phyloP scores from a whole-genome alignment of 2,888 invertebrate species.

The Phoronis australis region DNA sequence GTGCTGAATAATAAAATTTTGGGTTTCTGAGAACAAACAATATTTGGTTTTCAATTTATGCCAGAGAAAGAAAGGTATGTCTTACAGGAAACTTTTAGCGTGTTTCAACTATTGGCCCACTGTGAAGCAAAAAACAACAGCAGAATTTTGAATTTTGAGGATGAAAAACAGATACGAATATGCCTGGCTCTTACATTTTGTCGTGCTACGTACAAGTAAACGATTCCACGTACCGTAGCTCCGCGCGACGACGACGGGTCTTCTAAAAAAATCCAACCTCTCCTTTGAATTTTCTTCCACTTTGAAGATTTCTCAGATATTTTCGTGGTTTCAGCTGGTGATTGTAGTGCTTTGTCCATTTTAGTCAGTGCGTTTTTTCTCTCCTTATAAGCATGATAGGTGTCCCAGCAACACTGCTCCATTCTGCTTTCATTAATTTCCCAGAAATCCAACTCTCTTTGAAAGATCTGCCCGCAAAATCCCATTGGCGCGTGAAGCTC shows the following conservation, averaged over 20 bases:
- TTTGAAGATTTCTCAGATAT: too few relatives aligned
- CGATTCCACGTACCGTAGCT: constrained; percentile 11
- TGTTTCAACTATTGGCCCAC: too few relatives aligned
- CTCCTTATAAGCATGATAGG: constrained; percentile 22
- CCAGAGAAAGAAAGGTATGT: too few relatives aligned
- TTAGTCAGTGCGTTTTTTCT: constrained; percentile 1
- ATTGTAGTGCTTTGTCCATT: constrained; percentile 2
- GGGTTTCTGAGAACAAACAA: too few relatives aligned
- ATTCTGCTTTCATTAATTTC: constrained; percentile 24
- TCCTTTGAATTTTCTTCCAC: constrained; percentile 1
- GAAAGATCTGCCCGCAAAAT: constrained; percentile 18
- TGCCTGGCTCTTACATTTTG: too few relatives aligned
- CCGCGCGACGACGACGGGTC: constrained; percentile 5
- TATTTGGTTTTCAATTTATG: too few relatives aligned
- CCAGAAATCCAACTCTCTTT: constrained; percentile 30
- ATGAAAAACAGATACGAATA: too few relatives aligned
- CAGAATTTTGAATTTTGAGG: too few relatives aligned
- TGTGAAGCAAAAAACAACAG: too few relatives aligned
- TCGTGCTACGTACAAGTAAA: too few relatives aligned
- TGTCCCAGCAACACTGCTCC: constrained; percentile 32
- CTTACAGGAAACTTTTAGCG: too few relatives aligned
- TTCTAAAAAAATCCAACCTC: constrained; percentile 8
- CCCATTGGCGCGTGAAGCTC: constrained; percentile 19
- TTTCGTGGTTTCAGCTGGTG: not conserved
- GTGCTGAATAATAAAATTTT: too few relatives aligned